Base-by-base conservation (phyloP, 2,797 vertebrate genomes). In the Melanogrammus aeglefinus region DNA sequence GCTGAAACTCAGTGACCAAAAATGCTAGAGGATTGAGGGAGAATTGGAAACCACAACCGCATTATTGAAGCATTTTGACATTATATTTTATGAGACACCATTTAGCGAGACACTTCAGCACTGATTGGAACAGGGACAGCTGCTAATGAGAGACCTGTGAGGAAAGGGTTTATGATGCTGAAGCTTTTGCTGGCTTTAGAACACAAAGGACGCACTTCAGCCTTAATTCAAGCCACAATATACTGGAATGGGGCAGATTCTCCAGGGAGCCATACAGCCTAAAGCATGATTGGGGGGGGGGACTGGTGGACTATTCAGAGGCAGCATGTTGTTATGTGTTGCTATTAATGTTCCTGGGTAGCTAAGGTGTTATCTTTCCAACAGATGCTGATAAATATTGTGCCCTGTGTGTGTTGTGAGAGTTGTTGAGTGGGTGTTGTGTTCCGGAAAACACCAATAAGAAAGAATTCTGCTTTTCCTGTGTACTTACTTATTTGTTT, bases 1-100 rank as follows among this genome's bases (percentile, higher is more conserved):
- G 76, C 39, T 76, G 51, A 75, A 83, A 83, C 29, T 81, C 13
- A 63, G 63, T 51, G 9, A 81, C 24, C 84, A 82, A 76, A 79
- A 78, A 77, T 14, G 72, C 35, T 38, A 36, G 21, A 12, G 38
- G n/a, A 29, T 73, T 2, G 57, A n/a, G 57, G n/a, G n/a, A 5
- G n/a, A 1, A 9, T 7, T 24, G n/a, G 9, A 4, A 57, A n/a
- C 8, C 5, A 57, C 51, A 57, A 57, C 51, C 18, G 51, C 51
- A 57, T 57, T 51, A 57, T n/a, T 57, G 51, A 57, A n/a, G 21
- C 4, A 6, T n/a, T n/a, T 12, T 47, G 44, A 47, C 44, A 18
- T 47, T 6, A 57, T 21, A 57, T 21, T 57, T 57, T 57, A 57
- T 57, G 51, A n/a, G 18, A 57, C 51, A n/a, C 51, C 51, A 57